Evolutionary conservation across 2,113 vertebrate species (phyloP).

Genomic region (mouse (Mus musculus)): DNA sequence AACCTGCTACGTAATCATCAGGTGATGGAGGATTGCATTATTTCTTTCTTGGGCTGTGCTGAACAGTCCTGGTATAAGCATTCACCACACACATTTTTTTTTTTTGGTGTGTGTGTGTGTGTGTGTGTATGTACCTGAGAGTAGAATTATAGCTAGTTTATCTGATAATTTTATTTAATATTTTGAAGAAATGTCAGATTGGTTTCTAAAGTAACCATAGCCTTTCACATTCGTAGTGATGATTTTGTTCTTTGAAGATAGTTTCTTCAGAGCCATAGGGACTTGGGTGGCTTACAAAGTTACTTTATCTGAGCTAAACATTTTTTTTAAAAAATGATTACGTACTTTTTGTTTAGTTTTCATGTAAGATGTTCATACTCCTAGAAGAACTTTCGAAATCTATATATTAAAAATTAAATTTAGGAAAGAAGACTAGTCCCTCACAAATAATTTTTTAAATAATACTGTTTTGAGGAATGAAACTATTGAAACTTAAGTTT

Average conservation of each 20-base stretch:
- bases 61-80: slow-evolving; percentile 48
- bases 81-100: slow-evolving; percentile 36
- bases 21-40: not conserved
- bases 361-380: slow-evolving; percentile 40
- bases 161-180: slow-evolving; percentile 5
- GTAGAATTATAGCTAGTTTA: slow-evolving; percentile 46
- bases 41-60: slow-evolving; percentile 17
- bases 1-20: slow-evolving; percentile 15
- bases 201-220: not conserved
- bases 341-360: slow-evolving; percentile 54
- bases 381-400: slow-evolving; percentile 23
- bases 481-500: slow-evolving; percentile 42
- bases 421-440: slow-evolving; percentile 15
- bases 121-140: not conserved
- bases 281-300: slow-evolving; percentile 35
- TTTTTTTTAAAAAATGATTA: slow-evolving; percentile 9
- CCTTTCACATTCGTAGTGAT: slow-evolving; percentile 32
- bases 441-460: slow-evolving; percentile 36
- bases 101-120: not conserved
- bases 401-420: slow-evolving; percentile 59
- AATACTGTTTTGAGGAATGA: slow-evolving; percentile 45
- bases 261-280: slow-evolving; percentile 9
- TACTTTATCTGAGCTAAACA: slow-evolving; percentile 51
- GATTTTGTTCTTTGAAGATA: not conserved
- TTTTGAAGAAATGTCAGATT: slow-evolving; percentile 34